Base-by-base conservation (phyloP, 2,113 vertebrate species). In the Oenanthe melanoleuca region DNA sequence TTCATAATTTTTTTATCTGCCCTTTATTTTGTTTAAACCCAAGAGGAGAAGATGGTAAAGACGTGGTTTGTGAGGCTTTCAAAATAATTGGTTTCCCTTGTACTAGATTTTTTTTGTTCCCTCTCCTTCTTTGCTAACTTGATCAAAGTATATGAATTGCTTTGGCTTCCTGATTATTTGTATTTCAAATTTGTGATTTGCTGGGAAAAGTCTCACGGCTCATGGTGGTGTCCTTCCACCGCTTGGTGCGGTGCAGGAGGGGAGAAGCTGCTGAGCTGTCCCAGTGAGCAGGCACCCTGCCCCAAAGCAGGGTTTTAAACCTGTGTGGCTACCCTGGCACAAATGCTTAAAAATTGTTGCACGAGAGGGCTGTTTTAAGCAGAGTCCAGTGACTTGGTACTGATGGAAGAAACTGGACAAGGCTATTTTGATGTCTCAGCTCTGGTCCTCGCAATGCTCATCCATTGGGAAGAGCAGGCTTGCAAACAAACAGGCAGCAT, bases 401-500 rank as follows among this genome's bases (percentile, higher is more conserved):
- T 75, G 38, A 31, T 75, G 47, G 21, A 64, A 66, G 15, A 72
- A 65, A 28, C 52, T 89, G 72, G 8, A 14, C 26, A 73, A 61
- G 63, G 34, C 22, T 5, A 2, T 69, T 85, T 69, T 60, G 50
- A 14, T 31, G 22, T 42, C 34, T 72, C 24, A 40, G 10, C 34
- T 65, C 42, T 81, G 18, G 31, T 84, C 12, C 44, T 87, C 3
- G 1, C 14, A 15, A 8, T 31, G 23, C 37, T 89, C 1, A 19
- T 47, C 45, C 18, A 4, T 7, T 0, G 1, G n/a, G 44, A 80
- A 66, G 49, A 80, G 47, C 55, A 49, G 44, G 8, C 16, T 50
- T 50, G 49, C 29, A 59, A 15, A 17, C 25, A 31, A 42, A 42
- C 2, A 0, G 72, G n/a, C 4, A 24, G 16, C 16, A 5, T 6